Percentiles rank a stretch among this genome's conserved stretches.
Evolutionary conservation across 2,888 invertebrate species (phyloP).

Genomic region (Pinctada fucata): DNA sequence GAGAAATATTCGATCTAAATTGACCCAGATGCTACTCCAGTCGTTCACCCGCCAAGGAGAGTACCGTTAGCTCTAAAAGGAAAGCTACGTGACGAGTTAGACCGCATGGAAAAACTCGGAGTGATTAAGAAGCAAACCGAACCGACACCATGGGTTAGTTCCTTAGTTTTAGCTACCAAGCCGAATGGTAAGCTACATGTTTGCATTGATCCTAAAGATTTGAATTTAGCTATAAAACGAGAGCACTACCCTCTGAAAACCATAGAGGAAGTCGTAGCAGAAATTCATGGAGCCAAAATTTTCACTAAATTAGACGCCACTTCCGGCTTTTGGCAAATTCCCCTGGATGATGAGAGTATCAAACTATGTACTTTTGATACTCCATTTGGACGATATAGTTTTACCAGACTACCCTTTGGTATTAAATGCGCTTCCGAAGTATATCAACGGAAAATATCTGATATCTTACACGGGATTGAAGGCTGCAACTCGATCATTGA

Average conservation of each 20-base stretch:
- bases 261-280: too few relatives aligned
- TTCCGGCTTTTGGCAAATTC: too few relatives aligned
- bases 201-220: conserved; percentile 46
- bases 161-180: too few relatives aligned
- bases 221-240: conserved; percentile 44
- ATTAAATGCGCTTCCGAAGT: conserved; percentile 39
- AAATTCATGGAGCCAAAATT: too few relatives aligned
- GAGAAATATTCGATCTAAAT: too few relatives aligned
- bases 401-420: conserved; percentile 34
- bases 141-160: too few relatives aligned
- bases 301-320: too few relatives aligned
- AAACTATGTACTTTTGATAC: conserved; percentile 45
- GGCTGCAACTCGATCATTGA: conserved; percentile 39
- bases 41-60: conserved; percentile 34
- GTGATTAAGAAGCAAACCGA: too few relatives aligned
- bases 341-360: too few relatives aligned
- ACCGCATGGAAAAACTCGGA: conserved; percentile 37
- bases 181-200: too few relatives aligned
- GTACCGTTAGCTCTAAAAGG: conserved; percentile 38
- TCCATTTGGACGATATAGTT: conserved; percentile 31
- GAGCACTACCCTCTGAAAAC: too few relatives aligned
- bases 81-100: conserved; percentile 38
- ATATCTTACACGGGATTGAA: conserved; percentile 37
- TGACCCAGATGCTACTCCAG: background rate
- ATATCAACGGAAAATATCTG: conserved; percentile 28